Evolutionary conservation across 2,797 vertebrate species (phyloP).

Genomic region (Sorex maritimensis): DNA sequence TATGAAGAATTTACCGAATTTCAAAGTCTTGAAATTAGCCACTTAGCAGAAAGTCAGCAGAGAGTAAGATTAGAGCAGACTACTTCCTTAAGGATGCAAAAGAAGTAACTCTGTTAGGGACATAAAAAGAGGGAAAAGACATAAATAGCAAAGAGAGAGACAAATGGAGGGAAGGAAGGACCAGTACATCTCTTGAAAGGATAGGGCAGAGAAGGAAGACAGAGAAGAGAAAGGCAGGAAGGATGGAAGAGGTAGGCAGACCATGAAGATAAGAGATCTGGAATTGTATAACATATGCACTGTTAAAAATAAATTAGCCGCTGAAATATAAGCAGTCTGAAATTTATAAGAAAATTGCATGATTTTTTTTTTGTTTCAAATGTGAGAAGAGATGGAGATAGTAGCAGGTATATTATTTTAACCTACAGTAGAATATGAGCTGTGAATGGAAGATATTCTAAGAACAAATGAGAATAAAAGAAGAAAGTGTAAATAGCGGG

Average conservation of each 20-base stretch:
- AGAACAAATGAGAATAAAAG: slow-evolving; percentile 70
- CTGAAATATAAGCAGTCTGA: slow-evolving; percentile 11
- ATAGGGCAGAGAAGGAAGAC: slow-evolving; percentile 2
- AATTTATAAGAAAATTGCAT: neutral
- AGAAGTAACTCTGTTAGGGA: neutral
- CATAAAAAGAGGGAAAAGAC: too few species aligned
- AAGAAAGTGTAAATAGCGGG: neutral
- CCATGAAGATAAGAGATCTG: neutral
- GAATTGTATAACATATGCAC: neutral
- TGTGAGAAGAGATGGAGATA: neutral
- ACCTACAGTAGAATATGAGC: neutral
- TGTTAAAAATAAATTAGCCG: slow-evolving; percentile 16
- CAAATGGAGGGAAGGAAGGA: neutral
- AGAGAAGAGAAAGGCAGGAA: neutral
- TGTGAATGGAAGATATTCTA: slow-evolving; percentile 47
- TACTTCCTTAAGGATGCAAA: neutral
- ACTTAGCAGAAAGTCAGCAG: slow-evolving; percentile 64
- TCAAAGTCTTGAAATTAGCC: slow-evolving; percentile 69
- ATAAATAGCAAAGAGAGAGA: neutral
- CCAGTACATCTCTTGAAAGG: neutral
- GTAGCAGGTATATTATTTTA: slow-evolving; percentile 66
- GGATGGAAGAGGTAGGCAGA: neutral
- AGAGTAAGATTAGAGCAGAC: neutral
- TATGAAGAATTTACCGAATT: slow-evolving; percentile 74
- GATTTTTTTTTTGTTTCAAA: neutral